Base-by-base conservation (phyloP, 2,888 invertebrate species). In the Athetis lepigone region DNA sequence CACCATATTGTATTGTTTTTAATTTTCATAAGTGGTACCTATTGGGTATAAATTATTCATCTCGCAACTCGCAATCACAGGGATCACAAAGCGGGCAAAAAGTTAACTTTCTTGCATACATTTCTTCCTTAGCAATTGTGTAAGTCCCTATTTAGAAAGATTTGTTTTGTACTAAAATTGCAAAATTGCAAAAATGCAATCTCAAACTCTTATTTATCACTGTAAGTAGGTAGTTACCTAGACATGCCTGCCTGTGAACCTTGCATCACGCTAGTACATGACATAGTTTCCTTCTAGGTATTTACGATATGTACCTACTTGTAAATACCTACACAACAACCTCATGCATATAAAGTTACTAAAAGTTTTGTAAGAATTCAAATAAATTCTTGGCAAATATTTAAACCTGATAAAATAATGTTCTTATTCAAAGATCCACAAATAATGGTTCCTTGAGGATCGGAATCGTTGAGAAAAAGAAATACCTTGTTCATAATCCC, bases 401-500 rank as follows among this genome's bases (percentile, higher is more conserved):
- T 67, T 47, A 60, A 69, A 75, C 67, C 67, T 68, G 42, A 61
- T 75, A 75, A 75, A 80, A 73, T 79, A 64, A 61, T 75, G 57
- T 72, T 71, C 40, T 23, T 72, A 79, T 74, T 74, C 68, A 75
- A 79, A 65, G 66, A 78, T 77, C 59, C 70, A 79, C 75, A 79
- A 79, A 83, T 79, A 76, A 75, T 77, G 59, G 72, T 70, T 76
- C 76, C 73, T 79, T 77, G 79, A 85, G 83, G 85, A 86, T 85
- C 79, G 84, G 82, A 85, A 83, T 87, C 83, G 84, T 76, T 82
- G 77, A 83, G 87, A 87, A 88, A 88, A 88, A 85, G 83, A 82
- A 88, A 88, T 88, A 90, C 88, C 90, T 90, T 91, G 90, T 88
- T 90, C 91, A 90, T 92, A 92, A 91, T 91, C 91, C 90, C 88